Evolutionary conservation across 2,888 invertebrate species (phyloP), one percentile per base, ranked within the genome.

Genomic region (Carabus problematicus): DNA sequence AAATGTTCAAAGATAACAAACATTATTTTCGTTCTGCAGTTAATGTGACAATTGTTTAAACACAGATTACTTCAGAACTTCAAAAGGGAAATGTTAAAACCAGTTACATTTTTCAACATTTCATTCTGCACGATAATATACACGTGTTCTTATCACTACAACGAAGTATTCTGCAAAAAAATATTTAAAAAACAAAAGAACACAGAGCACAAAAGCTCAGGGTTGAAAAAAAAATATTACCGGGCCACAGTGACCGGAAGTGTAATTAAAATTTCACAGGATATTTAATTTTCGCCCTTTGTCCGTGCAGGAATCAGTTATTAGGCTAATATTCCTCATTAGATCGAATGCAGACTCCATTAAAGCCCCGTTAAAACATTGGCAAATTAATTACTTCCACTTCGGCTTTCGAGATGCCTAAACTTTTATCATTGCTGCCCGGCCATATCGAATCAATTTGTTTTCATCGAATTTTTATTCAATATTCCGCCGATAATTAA

Each of bases 101-200:
- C 43, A 40, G 49, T 47, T 39, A 52, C 40, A 63, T 41, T 63
- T 63, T 63, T 49, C 49, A 52, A 45, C 41, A 40, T 3, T 16
- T 16, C 39, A 63, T 29, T 29, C 29, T 29, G 29, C 29, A 63
- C 14, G 41, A 42, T 40, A 63, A 41, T 16, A 14, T 52, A 40
- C 42, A 11, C 29, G 29, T 29, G 29, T 42, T 56, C 39, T 66
- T 66, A 66, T 66, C 66, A 59, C 58, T 66, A 58, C 49, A 66
- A 2, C 29, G 66, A n/a, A n/a, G 29, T 29, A 29, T 29, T 2
- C 3, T 29, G 6, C 3, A 29, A 29, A 29, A 29, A 29, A 58
- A 58, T 66, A 66, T 47, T 47, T 66, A 66, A 66, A 55, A 58
- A 45, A 66, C 66, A 66, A 66, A 66, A 66, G 66, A 66, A 66